A percentile compares a stretch with the other conserved stretches of the same genome.
These are phyloP conservation scores for Catharus ustulatus DNA, from an alignment of 2,797 vertebrate species.

Conservation along the genomic window DNA sequence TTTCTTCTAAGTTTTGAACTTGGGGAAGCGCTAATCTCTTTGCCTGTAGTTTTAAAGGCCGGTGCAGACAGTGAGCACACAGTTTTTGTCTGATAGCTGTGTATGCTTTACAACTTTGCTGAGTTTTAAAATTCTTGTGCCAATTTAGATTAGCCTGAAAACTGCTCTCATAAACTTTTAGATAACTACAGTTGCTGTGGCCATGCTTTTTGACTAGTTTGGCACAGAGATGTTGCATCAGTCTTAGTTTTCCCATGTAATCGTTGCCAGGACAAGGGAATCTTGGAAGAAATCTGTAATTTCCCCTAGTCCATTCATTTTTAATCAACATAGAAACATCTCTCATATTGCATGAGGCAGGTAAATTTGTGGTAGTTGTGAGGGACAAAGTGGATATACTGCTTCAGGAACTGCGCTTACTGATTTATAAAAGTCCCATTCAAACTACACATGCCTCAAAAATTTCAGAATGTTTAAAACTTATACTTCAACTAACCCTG, in stretches of 20 bases:
- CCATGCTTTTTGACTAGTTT: background rate
- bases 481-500: background rate
- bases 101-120: background rate
- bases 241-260: background rate
- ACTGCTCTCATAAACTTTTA: background rate
- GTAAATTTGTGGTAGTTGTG: background rate
- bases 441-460: background rate
- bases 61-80: background rate
- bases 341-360: background rate
- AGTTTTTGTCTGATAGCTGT: background rate
- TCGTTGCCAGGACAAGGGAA: background rate
- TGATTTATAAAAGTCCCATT: background rate
- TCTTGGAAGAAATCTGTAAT: background rate
- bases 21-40: slow-evolving; percentile 3
- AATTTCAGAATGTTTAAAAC: background rate
- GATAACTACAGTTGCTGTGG: background rate
- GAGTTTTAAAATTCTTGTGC: slow-evolving; percentile 7
- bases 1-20: slow-evolving; percentile 3
- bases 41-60: background rate
- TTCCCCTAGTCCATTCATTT: background rate
- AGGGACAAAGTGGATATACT: background rate
- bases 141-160: slow-evolving; percentile 24
- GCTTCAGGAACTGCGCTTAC: background rate
- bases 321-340: background rate
- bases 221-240: background rate